These are phyloP conservation scores for Troilus luridus DNA, from an alignment of 2,888 invertebrate species.

Conservation along the genomic window DNA sequence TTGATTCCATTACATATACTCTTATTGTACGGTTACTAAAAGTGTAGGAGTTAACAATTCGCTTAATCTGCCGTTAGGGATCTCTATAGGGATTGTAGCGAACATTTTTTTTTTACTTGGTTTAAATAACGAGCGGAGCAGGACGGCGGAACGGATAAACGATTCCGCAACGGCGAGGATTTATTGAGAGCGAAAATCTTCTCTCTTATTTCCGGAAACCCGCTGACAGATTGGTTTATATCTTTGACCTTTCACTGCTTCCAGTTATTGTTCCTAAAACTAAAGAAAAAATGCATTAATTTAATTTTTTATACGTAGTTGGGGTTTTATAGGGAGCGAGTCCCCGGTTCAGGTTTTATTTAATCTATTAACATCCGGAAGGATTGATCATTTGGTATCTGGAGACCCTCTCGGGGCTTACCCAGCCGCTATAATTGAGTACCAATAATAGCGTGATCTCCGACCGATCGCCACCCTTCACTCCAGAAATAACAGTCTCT, in stretches of 20 bases:
- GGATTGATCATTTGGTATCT: too few relatives aligned
- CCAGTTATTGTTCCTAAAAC: background rate
- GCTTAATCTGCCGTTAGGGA: background rate
- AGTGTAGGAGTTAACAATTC: background rate
- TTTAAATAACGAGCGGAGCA: background rate
- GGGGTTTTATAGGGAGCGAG: too few relatives aligned
- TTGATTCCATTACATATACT: too few relatives aligned
- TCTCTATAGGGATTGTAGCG: background rate
- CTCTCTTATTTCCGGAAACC: background rate
- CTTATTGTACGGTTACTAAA: background rate
- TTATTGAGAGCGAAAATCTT: slow-evolving; percentile 15
- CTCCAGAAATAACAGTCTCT: too few relatives aligned
- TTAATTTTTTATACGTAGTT: background rate
- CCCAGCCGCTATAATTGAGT: too few relatives aligned
- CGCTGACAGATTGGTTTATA: background rate
- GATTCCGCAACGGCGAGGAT: background rate
- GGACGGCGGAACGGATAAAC: background rate
- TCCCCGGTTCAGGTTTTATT: too few relatives aligned
- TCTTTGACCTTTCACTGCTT: background rate
- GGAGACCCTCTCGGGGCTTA: too few relatives aligned
- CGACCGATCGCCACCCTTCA: too few relatives aligned
- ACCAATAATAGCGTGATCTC: too few relatives aligned
- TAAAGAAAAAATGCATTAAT: background rate
- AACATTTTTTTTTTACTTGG: background rate
- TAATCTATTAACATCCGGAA: too few relatives aligned